Percentiles rank a stretch among this genome's conserved stretches.
These are phyloP conservation scores for Gambusia affinis DNA, from an alignment of 2,113 vertebrate species.

Conservation along the genomic window DNA sequence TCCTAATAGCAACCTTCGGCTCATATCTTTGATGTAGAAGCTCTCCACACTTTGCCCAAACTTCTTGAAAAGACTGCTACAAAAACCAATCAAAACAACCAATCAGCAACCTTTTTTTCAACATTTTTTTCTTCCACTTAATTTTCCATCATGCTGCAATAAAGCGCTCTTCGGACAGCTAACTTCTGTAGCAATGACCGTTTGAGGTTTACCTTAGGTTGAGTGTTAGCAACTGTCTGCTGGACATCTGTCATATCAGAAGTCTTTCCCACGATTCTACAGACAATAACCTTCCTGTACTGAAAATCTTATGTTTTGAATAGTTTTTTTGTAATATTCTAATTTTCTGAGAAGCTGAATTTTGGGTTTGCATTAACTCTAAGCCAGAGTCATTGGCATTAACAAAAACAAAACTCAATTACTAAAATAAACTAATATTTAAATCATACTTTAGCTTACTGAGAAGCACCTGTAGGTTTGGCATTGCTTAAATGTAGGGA, in stretches of 20 bases:
- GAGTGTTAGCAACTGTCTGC: background rate
- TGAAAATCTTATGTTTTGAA: background rate
- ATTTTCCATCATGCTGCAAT: background rate
- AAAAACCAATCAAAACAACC: background rate
- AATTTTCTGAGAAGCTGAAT: background rate
- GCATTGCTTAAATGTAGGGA: background rate
- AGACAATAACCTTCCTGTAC: background rate
- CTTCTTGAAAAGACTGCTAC: background rate
- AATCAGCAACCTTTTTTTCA: background rate
- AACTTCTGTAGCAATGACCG: background rate
- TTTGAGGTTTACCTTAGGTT: too few relatives aligned
- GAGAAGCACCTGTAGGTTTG: background rate
- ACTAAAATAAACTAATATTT: background rate
- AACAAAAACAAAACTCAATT: background rate
- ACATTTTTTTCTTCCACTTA: background rate
- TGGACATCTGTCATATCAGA: background rate
- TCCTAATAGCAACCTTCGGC: background rate
- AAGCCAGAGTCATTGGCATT: background rate
- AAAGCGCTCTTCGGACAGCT: background rate
- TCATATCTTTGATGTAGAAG: too few relatives aligned
- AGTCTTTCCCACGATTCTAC: background rate
- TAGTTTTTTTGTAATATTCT: background rate
- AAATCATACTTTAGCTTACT: background rate
- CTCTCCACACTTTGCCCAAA: too few relatives aligned
- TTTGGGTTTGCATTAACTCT: background rate